A percentile compares a stretch with the other conserved stretches of the same genome.
Conservation (phyloP, 2,888 invertebrate genomes). For the Melinaea marsaeus region DNA sequence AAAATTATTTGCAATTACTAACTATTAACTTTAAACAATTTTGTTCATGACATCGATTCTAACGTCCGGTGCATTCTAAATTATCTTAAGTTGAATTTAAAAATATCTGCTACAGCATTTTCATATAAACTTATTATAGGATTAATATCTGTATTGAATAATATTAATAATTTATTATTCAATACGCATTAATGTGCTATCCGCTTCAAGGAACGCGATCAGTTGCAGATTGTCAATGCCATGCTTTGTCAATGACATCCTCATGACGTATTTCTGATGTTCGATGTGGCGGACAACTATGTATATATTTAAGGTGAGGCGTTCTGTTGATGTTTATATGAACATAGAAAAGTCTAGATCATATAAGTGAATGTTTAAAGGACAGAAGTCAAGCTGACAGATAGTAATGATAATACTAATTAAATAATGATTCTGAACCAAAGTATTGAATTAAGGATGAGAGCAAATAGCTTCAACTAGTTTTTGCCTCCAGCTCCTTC, state of each 20-base stretch:
- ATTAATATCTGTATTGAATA: constrained; percentile 1
- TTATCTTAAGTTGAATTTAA: too few relatives aligned
- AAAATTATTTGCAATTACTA: too few relatives aligned
- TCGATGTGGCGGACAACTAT: constrained; percentile 15
- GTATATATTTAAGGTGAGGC: constrained; percentile 13
- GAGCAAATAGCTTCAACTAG: too few relatives aligned
- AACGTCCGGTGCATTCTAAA: too few relatives aligned
- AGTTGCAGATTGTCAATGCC: constrained; percentile 22
- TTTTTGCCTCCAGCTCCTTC: too few relatives aligned
- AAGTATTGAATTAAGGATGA: too few relatives aligned
- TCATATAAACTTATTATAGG: neutral
- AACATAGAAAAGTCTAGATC: neutral
- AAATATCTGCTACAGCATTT: too few relatives aligned
- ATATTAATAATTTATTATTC: constrained; percentile 24
- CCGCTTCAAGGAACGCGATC: constrained; percentile 22
- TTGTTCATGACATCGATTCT: too few relatives aligned
- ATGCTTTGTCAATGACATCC: constrained; percentile 29
- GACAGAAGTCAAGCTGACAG: neutral
- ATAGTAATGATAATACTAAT: neutral
- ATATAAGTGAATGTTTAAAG: neutral
- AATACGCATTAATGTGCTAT: constrained; percentile 23
- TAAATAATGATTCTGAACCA: too few relatives aligned
- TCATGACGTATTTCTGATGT: constrained; percentile 22
- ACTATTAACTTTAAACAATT: too few relatives aligned
- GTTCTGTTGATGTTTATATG: constrained; percentile 8